These are phyloP conservation scores for Lichenostomus cassidix DNA, from an alignment of 2,113 vertebrate species.

Conservation along the genomic window DNA sequence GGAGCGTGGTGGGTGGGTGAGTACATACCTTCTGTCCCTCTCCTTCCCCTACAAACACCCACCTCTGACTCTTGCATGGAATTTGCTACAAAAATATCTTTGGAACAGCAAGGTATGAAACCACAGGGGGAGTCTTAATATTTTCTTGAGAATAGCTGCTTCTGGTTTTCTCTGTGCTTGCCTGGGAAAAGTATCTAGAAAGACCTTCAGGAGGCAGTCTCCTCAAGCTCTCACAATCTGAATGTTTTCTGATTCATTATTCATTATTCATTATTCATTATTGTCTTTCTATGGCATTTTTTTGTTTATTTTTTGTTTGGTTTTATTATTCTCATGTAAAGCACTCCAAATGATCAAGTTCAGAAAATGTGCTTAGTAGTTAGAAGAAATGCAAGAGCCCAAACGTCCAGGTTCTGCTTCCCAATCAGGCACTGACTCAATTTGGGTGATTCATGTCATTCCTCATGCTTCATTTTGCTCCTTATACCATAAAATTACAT, in stretches of 20 bases:
- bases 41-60: background rate
- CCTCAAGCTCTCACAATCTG: background rate
- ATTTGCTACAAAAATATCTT: background rate
- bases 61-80: background rate
- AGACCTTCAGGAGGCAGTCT: background rate
- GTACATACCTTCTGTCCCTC: background rate
- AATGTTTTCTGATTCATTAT: background rate
- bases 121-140: background rate
- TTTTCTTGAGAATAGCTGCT: background rate
- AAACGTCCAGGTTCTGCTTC: background rate
- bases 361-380: background rate
- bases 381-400: background rate
- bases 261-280: background rate
- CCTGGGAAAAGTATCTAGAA: background rate
- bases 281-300: background rate
- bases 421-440: background rate
- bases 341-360: background rate
- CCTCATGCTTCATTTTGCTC: background rate
- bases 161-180: background rate
- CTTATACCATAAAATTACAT: background rate
- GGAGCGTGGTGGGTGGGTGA: fast-evolving
- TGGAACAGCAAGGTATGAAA: background rate
- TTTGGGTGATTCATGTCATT: background rate
- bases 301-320: background rate
- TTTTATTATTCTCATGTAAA: background rate